Percentiles rank a stretch among this genome's conserved stretches.
These are phyloP conservation scores for Drosophila neutralis DNA, from an alignment of 2,888 invertebrate species.

Conservation along the genomic window DNA sequence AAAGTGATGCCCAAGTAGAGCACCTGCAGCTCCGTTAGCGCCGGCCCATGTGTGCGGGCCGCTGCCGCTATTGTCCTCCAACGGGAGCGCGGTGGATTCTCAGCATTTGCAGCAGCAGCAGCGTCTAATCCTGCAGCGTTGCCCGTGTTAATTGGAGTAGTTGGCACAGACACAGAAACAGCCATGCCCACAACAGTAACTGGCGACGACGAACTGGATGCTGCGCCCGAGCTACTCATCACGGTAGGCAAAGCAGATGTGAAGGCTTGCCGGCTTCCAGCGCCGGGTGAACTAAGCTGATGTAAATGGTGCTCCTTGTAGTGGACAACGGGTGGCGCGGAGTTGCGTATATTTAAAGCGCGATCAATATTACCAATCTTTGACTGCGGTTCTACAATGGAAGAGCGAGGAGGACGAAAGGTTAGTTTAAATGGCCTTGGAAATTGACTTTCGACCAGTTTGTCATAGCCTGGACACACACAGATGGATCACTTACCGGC, in stretches of 20 bases:
- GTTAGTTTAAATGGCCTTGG: background rate
- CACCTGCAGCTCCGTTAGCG: slow-evolving; percentile 82
- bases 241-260: slow-evolving; percentile 58
- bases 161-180: slow-evolving; percentile 5
- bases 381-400: slow-evolving; percentile 49
- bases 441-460: no score
- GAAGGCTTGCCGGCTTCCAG: slow-evolving; percentile 31
- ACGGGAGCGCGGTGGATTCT: slow-evolving; percentile 1
- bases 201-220: slow-evolving; percentile 60
- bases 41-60: slow-evolving; percentile 62
- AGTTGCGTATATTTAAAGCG: slow-evolving; percentile 53
- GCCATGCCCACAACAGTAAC: slow-evolving; percentile 54
- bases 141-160: background rate
- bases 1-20: slow-evolving; percentile 83
- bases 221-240: slow-evolving; percentile 34
- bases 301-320: slow-evolving; percentile 34
- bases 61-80: slow-evolving; percentile 34
- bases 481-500: slow-evolving; percentile 55
- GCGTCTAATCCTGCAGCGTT: background rate
- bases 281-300: slow-evolving; percentile 6
- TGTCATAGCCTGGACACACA: background rate
- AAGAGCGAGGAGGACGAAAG: background rate
- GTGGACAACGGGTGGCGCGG: slow-evolving; percentile 66
- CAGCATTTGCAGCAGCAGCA: background rate
- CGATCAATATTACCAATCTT: slow-evolving; percentile 17